Conservation (phyloP, 2,113 vertebrate species). For the Gavialis gangeticus region DNA sequence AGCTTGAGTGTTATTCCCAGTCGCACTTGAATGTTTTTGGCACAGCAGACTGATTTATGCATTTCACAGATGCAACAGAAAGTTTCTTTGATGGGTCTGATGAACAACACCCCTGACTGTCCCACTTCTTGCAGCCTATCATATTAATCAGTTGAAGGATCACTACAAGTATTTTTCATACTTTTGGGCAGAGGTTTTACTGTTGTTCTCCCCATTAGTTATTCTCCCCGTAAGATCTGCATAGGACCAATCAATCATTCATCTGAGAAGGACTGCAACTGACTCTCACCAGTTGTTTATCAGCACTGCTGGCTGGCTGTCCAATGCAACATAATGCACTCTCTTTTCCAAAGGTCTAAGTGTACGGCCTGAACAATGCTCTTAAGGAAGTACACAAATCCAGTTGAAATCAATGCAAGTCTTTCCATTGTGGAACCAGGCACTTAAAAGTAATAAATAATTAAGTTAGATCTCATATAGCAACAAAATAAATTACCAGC, state of each 20-base stretch:
- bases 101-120: not conserved
- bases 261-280: accelerated
- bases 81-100: not conserved
- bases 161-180: not conserved
- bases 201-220: not conserved
- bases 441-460: conserved; percentile 55
- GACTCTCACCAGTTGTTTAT: accelerated
- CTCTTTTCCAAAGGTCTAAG: conserved; percentile 7
- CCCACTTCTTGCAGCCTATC: not conserved
- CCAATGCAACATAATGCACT: not conserved
- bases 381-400: not conserved
- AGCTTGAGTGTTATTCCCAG: not conserved
- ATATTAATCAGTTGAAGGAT: not conserved
- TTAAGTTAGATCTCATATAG: conserved; percentile 49
- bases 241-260: not conserved
- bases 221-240: not conserved
- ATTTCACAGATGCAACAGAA: not conserved
- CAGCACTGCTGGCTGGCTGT: not conserved
- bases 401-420: conserved; percentile 33
- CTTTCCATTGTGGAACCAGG: conserved; percentile 43
- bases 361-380: not conserved
- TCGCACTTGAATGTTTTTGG: not conserved
- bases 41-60: not conserved
- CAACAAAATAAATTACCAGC: conserved; percentile 28
- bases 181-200: not conserved